Percentiles rank a stretch among this genome's conserved stretches.
phyloP scores from a whole-genome alignment of 2,888 invertebrate genomes.

The Petrolisthes cinctipes region DNA sequence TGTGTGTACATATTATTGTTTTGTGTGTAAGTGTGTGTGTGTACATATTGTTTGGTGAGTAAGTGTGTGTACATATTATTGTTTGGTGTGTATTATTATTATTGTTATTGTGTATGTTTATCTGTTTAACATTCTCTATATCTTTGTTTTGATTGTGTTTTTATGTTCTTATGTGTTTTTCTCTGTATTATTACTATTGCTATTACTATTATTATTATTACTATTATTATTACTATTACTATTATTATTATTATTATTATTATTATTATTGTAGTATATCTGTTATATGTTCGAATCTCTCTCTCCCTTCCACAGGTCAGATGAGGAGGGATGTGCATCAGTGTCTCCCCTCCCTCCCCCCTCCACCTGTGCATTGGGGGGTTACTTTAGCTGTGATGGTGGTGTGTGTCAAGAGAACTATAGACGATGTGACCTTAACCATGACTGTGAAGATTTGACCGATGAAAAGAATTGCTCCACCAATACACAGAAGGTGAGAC shows the following conservation, averaged over 20 bases:
- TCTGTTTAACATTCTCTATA: no score
- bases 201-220: no score
- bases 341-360: not conserved
- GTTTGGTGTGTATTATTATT: no score
- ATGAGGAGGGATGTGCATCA: constrained; percentile 70
- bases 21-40: no score
- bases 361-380: constrained; percentile 68
- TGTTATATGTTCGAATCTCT: not conserved
- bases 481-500: constrained; percentile 64
- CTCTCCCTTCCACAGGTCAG: constrained; percentile 66
- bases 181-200: no score
- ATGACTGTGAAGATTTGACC: constrained; percentile 81
- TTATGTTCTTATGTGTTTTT: no score
- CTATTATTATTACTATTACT: not conserved
- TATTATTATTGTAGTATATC: not conserved
- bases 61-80: no score
- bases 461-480: constrained; percentile 79
- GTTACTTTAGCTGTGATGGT: constrained; percentile 76
- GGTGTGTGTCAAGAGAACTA: constrained; percentile 75
- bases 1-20: not conserved
- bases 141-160: no score
- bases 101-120: no score
- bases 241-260: not conserved
- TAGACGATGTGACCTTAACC: constrained; percentile 77
- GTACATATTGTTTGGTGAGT: no score